Percentiles rank a stretch among this genome's conserved stretches.
Conservation (phyloP, 2,113 vertebrate species). For the Ia io region DNA sequence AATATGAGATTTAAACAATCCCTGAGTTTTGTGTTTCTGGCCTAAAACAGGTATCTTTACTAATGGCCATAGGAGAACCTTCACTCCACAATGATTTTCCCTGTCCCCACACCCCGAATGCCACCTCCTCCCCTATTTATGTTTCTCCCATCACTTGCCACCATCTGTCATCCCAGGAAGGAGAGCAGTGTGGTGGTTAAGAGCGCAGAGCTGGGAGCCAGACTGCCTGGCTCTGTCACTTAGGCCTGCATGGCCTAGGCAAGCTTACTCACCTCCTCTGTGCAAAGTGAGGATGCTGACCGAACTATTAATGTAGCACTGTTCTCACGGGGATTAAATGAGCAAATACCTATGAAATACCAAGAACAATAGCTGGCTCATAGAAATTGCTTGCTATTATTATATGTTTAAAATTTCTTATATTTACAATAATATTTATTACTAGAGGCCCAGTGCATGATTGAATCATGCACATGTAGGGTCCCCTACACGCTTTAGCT, state of each 20-base stretch:
- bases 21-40: not conserved
- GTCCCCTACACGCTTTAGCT: no score
- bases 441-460: no score
- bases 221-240: not conserved
- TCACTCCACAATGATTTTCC: not conserved
- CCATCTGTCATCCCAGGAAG: not conserved
- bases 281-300: not conserved
- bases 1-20: not conserved
- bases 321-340: not conserved
- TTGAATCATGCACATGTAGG: no score
- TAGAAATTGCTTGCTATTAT: not conserved
- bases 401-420: not conserved
- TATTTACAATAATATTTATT: not conserved
- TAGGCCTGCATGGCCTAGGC: not conserved
- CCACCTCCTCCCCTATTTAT: not conserved
- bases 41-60: not conserved
- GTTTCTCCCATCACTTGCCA: not conserved
- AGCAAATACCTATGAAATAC: not conserved
- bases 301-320: not conserved
- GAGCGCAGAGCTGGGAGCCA: not conserved
- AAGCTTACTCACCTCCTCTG: not conserved
- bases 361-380: not conserved
- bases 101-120: fast-evolving
- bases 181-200: not conserved
- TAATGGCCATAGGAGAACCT: not conserved